Evolutionary conservation across 1,140 invertebrate species (phyloP).

Genomic region (Rhysida immarginata): DNA sequence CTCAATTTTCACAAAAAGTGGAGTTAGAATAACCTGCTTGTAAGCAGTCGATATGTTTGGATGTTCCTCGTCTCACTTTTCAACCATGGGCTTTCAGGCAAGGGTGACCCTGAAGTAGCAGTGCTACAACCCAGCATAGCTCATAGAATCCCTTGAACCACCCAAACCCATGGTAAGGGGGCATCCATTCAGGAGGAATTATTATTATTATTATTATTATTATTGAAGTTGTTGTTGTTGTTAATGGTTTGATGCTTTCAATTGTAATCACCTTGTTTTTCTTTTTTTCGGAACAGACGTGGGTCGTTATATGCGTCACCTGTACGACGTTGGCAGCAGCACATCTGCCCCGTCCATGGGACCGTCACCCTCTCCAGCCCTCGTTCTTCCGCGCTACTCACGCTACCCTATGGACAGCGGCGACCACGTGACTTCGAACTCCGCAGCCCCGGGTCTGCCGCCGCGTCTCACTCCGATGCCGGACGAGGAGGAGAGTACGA

Average conservation of each 20-base stretch:
- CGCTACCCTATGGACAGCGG: not conserved
- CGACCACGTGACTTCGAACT: not conserved
- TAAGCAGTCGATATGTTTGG: too few species aligned
- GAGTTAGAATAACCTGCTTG: too few species aligned
- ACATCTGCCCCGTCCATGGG: slow-evolving; percentile 1
- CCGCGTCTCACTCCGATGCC: not conserved
- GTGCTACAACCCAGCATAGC: not conserved
- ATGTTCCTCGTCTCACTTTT: too few species aligned
- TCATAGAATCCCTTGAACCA: not conserved
- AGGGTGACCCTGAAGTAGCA: too few species aligned
- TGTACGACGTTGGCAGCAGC: slow-evolving; percentile 1
- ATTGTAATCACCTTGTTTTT: not conserved
- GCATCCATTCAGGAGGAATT: not conserved
- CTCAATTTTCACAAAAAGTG: too few species aligned
- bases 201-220: not conserved
- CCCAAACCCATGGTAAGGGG: not conserved
- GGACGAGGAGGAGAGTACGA: not conserved
- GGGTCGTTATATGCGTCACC: slow-evolving; percentile 1
- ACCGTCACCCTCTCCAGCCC: not conserved
- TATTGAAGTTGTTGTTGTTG: not conserved
- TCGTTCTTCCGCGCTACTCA: not conserved
- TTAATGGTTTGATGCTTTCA: not conserved
- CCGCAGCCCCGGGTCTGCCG: not conserved
- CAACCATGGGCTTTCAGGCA: too few species aligned
- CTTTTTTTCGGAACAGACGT: not conserved